phyloP scores from a whole-genome alignment of 2,888 invertebrate genomes.

The Cerceris ruficornis region DNA sequence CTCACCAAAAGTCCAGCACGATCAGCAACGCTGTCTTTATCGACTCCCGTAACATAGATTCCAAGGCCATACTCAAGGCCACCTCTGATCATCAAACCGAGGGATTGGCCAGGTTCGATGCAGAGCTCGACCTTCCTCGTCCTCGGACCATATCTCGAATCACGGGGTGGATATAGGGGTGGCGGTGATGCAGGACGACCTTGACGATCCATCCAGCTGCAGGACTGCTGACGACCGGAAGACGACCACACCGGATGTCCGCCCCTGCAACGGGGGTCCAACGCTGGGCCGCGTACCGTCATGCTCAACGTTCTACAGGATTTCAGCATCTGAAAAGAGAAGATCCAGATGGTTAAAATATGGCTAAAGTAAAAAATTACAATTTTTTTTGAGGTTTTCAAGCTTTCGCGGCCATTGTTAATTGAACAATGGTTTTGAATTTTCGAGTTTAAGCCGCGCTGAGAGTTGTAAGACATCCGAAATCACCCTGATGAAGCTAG shows the following conservation, averaged over 20 bases:
- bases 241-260: constrained; percentile 80
- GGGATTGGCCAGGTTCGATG: constrained; percentile 94
- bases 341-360: not conserved
- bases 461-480: too few species aligned
- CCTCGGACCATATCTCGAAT: constrained; percentile 77
- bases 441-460: too few species aligned
- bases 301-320: constrained; percentile 94
- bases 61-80: constrained; percentile 97
- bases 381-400: too few species aligned
- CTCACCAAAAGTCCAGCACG: constrained; percentile 92
- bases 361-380: not conserved
- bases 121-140: constrained; percentile 89
- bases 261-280: constrained; percentile 84
- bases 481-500: too few species aligned
- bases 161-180: constrained; percentile 84
- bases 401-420: too few species aligned
- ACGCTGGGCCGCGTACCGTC: constrained; percentile 92
- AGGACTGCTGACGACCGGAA: constrained; percentile 87
- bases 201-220: constrained; percentile 97
- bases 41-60: constrained; percentile 97
- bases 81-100: constrained; percentile 97
- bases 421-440: too few species aligned
- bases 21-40: constrained; percentile 96
- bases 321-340: constrained; percentile 89
- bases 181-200: constrained; percentile 94